These are phyloP conservation scores for Mercenaria mercenaria DNA, from an alignment of 1,140 invertebrate genomes.

Conservation along the genomic window DNA sequence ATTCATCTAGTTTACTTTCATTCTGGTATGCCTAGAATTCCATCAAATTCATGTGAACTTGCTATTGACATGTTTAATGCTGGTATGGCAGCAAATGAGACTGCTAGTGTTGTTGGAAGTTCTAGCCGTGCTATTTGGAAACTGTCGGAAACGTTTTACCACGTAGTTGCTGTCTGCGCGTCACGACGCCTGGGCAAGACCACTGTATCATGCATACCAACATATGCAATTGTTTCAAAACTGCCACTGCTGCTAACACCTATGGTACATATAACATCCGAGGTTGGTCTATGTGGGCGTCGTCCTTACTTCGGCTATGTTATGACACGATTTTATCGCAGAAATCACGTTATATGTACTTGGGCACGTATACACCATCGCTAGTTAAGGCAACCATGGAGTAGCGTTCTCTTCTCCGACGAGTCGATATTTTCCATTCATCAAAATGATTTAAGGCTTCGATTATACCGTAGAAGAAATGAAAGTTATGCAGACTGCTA, in stretches of 20 bases:
- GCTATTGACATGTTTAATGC: not conserved
- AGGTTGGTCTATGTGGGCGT: not conserved
- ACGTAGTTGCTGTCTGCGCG: too few relatives aligned
- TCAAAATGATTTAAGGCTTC: not conserved
- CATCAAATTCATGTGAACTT: not conserved
- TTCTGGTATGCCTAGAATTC: not conserved
- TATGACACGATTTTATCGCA: too few relatives aligned
- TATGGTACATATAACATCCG: not conserved
- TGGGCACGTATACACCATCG: too few relatives aligned
- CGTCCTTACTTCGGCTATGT: too few relatives aligned
- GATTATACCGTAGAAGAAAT: not conserved
- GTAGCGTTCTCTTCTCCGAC: too few relatives aligned
- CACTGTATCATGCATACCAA: not conserved
- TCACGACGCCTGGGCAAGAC: too few relatives aligned
- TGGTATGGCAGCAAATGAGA: not conserved
- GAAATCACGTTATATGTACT: too few relatives aligned
- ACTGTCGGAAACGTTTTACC: too few relatives aligned
- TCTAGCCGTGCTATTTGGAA: too few relatives aligned
- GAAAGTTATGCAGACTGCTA: not conserved
- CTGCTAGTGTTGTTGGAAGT: not conserved
- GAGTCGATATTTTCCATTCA: too few relatives aligned
- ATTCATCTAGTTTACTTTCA: not conserved
- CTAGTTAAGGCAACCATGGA: too few relatives aligned
- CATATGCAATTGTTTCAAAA: not conserved
- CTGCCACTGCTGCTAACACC: not conserved